Percentiles rank a stretch among this genome's conserved stretches.
phyloP scores from a whole-genome alignment of 2,888 invertebrate genomes.

The Panzeria rudis region DNA sequence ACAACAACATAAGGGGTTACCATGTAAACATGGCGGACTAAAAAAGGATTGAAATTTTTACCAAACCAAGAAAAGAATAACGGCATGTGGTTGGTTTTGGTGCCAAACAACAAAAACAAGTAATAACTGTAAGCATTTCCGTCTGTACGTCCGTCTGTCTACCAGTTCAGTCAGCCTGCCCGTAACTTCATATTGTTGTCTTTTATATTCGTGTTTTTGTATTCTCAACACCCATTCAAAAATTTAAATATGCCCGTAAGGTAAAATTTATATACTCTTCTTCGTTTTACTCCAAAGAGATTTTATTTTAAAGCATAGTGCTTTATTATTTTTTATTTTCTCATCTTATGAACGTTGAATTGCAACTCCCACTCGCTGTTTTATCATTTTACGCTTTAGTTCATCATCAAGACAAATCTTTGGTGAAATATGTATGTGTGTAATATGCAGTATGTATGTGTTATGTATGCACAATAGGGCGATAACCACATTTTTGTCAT shows the following conservation, averaged over 20 bases:
- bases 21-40: constrained; percentile 80
- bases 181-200: constrained; percentile 3
- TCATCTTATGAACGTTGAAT: background rate
- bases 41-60: constrained; percentile 68
- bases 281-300: constrained; percentile 23
- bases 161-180: constrained; percentile 7
- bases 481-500: too few species aligned
- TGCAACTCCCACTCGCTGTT: constrained; percentile 32
- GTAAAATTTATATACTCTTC: constrained; percentile 56
- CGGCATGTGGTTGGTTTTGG: constrained; percentile 70
- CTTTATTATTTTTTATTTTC: background rate
- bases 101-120: constrained; percentile 58
- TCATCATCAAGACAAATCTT: constrained; percentile 34
- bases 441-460: too few species aligned
- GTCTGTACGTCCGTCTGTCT: background rate
- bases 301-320: constrained; percentile 16
- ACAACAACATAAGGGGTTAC: constrained; percentile 73
- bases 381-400: constrained; percentile 13
- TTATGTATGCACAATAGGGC: background rate
- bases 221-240: constrained; percentile 47
- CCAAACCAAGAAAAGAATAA: constrained; percentile 67
- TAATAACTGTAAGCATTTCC: constrained; percentile 26
- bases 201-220: constrained; percentile 6
- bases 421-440: background rate
- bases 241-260: constrained; percentile 52